phyloP scores from a whole-genome alignment of 2,888 invertebrate species.

The Zeuzera pyrina region DNA sequence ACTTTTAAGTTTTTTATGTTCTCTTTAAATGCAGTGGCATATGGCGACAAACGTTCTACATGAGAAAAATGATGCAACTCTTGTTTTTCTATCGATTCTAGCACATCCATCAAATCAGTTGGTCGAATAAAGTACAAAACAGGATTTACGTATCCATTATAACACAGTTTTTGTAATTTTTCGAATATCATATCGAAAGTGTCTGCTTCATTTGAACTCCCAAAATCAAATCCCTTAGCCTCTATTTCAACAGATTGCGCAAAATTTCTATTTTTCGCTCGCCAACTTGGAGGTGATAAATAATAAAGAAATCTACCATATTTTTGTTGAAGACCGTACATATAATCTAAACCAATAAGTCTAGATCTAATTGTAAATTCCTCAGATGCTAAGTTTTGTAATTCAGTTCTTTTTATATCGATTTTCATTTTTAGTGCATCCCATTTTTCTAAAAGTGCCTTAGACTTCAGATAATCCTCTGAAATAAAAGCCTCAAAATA shows the following conservation, averaged over 20 bases:
- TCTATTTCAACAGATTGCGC: slow-evolving; percentile 58
- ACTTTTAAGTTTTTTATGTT: slow-evolving; percentile 57
- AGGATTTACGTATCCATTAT: slow-evolving; percentile 37
- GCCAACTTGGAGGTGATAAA: slow-evolving; percentile 77
- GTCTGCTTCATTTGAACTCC: slow-evolving; percentile 44
- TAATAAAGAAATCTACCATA: slow-evolving; percentile 79
- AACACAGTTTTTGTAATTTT: slow-evolving; percentile 61
- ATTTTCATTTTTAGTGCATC: slow-evolving; percentile 57
- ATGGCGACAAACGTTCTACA: slow-evolving; percentile 69
- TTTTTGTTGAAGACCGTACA: slow-evolving; percentile 74
- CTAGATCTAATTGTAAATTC: slow-evolving; percentile 46
- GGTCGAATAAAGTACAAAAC: slow-evolving; percentile 72
- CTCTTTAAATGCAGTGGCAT: slow-evolving; percentile 58
- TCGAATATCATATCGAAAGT: slow-evolving; percentile 51
- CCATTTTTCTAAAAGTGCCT: slow-evolving; percentile 64
- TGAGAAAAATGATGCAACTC: slow-evolving; percentile 76
- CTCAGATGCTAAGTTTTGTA: slow-evolving; percentile 50
- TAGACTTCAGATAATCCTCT: slow-evolving; percentile 74
- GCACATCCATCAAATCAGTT: slow-evolving; percentile 68
- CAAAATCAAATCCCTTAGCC: slow-evolving; percentile 54
- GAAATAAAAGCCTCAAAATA: slow-evolving; percentile 75
- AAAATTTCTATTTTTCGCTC: slow-evolving; percentile 63
- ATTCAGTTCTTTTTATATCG: slow-evolving; percentile 45
- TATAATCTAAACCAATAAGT: slow-evolving; percentile 75
- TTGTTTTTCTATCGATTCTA: slow-evolving; percentile 75